Evolutionary conservation across 2,888 invertebrate genomes (phyloP), one percentile per base, ranked within the genome.

Genomic region (Coleophora flavipennella): DNA sequence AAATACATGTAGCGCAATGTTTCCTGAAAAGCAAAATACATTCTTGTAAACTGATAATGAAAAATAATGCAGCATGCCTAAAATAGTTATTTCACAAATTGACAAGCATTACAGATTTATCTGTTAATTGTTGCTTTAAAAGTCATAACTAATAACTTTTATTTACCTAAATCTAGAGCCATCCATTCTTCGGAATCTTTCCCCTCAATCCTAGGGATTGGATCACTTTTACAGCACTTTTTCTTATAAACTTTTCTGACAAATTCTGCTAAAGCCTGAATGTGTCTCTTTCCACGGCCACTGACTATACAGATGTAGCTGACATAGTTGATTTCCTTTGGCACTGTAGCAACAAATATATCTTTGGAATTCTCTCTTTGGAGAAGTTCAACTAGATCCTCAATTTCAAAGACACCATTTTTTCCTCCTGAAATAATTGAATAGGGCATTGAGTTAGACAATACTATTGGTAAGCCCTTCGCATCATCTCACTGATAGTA

Each of bases 1-100:
- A 72, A 97, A 95, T 50, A 98, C 88, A 61, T 98, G 97, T 27
- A 98, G 73, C 3, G 93, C 93, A 56, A 97, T 96, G 65, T 97
- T 97, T 45, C 95, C 96, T 95, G 73, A 28, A 87, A 85, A 50
- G 49, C 56, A 57, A 49, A 48, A 36, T 10, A 20, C 12, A 27
- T 26, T n/a, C n/a, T n/a, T n/a, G n/a, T n/a, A n/a, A n/a, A n/a
- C n/a, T n/a, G n/a, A n/a, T n/a, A n/a, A n/a, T n/a, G n/a, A n/a
- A n/a, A n/a, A n/a, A n/a, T n/a, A n/a, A n/a, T n/a, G n/a, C n/a
- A n/a, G n/a, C n/a, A n/a, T n/a, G n/a, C n/a, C n/a, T n/a, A n/a
- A n/a, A n/a, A n/a, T n/a, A n/a, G n/a, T n/a, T n/a, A n/a, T n/a
- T n/a, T n/a, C n/a, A n/a, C n/a, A n/a, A n/a, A n/a, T n/a, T n/a